Evolutionary conservation across 2,113 vertebrate species (phyloP), one percentile per base, ranked within the genome.

Genomic region (Indicator indicator): DNA sequence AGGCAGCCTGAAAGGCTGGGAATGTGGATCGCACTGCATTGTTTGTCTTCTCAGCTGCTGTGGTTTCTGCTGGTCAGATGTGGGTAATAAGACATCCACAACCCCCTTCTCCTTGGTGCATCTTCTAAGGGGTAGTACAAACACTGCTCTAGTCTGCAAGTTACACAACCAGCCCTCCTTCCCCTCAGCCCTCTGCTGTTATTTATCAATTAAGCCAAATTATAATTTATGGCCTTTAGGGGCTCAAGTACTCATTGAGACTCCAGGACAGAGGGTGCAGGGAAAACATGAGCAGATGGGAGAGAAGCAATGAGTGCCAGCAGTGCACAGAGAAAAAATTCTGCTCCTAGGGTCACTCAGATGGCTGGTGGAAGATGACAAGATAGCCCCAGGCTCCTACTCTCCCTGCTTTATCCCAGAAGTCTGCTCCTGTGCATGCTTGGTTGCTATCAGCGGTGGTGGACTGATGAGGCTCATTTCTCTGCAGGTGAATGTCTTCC

Each of bases 161-260:
- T 26, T 86, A 28, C 93, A 88, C 33, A 48, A 16, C 28, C 60
- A 80, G 27, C 19, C 55, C 28, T 93, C 74, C 67, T 85, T 64
- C 58, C 32, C 63, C 48, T 79, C 52, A 70, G 65, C n/a, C 36
- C 81, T 89, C 72, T 74, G 60, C 60, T 86, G 72, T 40, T 94
- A 63, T 81, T 94, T 80, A 86, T 67, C 86, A 83, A 92, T 90
- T 54, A 90, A 90, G 20, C 20, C 52, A 88, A 92, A 90, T 77
- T 58, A 69, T 58, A 27, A 90, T 79, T 73, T 26, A 24, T 7
- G 73, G 38, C 48, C 55, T 33, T 83, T 38, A 48, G 73, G 88
- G 52, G 60, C 27, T 93, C n/a, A 70, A 40, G 64, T 38, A 40
- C 33, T n/a, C 40, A 36, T 3, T 44, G 1, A 8, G 18, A 65